Base-by-base conservation (phyloP, 2,888 invertebrate species). In the Netelia melanura region DNA sequence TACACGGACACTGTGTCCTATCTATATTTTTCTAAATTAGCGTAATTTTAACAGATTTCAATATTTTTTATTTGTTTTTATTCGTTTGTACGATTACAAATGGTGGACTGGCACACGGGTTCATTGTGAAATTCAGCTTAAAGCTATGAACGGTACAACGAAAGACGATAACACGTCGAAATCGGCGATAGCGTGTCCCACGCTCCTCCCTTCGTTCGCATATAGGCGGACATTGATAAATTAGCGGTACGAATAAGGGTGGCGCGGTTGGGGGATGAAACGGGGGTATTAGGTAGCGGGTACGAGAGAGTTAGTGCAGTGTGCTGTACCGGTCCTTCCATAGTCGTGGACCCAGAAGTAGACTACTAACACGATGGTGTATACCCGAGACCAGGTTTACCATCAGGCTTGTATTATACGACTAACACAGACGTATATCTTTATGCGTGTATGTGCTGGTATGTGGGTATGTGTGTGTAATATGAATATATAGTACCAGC, bases 221-320 rank as follows among this genome's bases (percentile, higher is more conserved):
- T 81, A 85, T 75, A 85, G 87, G 86, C 87, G 89, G 90, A 90
- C 90, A 89, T 88, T 90, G 90, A 91, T 90, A 88, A 90, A 91
- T 91, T 89, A 88, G 85, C 74, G 82, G 86, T 84, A 81, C 80
- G 87, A 85, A 85, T 81, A 82, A 80, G 38, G 81, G 80, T 79
- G 85, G 84, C 70, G 71, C 75, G 85, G 79, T 80, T 38, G 74
- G 44, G 23, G 58, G 81, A 78, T 48, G 44, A 48, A 43, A 81
- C 70, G 72, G 65, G 67, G 81, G 79, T 83, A 82, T 84, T 80
- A 82, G 83, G 81, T 68, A 62, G 43, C n/a, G 81, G 64, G 81
- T 64, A 83, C 64, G 83, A 78, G 83, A 78, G 82, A 85, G 82
- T 67, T 61, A 81, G 83, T 75, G 81, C 83, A 81, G 81, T 68